phyloP scores from a whole-genome alignment of 2,888 invertebrate genomes.

The Pristionchus maxplancki region DNA sequence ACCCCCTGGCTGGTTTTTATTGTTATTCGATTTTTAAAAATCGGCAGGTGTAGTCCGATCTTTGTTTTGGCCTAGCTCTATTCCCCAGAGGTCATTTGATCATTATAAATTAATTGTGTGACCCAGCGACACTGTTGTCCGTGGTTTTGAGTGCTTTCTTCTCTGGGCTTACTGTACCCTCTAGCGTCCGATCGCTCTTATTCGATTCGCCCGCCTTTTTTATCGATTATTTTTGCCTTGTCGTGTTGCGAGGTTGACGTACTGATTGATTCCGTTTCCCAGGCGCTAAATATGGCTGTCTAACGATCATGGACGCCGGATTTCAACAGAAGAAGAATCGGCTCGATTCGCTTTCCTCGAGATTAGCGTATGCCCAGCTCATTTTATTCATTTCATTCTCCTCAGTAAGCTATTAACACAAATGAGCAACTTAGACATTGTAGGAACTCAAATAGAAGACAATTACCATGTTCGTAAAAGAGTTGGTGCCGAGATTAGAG shows the following conservation, averaged over 20 bases:
- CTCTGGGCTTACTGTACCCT: constrained; percentile 2
- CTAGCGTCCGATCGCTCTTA: background rate
- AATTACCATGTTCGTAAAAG: too few species aligned
- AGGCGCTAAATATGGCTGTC: background rate
- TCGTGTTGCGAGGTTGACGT: background rate
- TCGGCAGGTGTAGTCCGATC: background rate
- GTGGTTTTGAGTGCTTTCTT: background rate
- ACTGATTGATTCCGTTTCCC: background rate
- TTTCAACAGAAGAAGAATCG: constrained; percentile 51
- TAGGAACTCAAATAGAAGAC: background rate
- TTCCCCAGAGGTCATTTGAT: background rate
- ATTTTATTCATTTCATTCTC: background rate
- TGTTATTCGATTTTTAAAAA: background rate
- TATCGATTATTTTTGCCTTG: background rate
- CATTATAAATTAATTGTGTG: background rate
- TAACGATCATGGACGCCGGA: constrained; percentile 40
- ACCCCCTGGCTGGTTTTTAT: background rate
- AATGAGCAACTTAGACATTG: background rate
- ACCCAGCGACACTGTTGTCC: background rate
- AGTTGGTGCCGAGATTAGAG: too few species aligned
- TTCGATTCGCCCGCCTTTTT: background rate
- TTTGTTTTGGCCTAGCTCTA: background rate
- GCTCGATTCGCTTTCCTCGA: constrained; percentile 45
- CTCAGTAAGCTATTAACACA: background rate
- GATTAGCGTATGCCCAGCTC: background rate